Conservation (phyloP, 1,140 invertebrate species). For the Dendrolimus kikuchii region DNA sequence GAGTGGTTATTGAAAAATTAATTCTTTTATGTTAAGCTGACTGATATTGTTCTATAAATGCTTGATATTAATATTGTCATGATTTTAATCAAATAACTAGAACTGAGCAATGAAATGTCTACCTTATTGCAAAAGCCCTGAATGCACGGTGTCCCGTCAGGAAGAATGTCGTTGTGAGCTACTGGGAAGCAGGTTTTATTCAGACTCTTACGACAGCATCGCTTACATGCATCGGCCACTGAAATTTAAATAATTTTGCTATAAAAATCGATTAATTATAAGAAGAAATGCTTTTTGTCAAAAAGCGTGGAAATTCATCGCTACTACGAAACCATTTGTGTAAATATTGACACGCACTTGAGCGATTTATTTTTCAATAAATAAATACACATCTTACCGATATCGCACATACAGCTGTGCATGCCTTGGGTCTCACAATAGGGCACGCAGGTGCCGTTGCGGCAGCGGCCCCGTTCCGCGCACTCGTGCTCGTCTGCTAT, state of each 20-base stretch:
- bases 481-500: conserved; percentile 91
- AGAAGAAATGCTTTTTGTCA: background rate
- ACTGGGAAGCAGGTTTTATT: conserved; percentile 94
- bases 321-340: no score
- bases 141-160: conserved; percentile 95
- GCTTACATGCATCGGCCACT: conserved; percentile 85
- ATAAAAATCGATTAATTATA: background rate
- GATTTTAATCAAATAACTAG: no score
- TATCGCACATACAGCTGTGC: conserved; percentile 96
- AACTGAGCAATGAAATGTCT: conserved; percentile 10
- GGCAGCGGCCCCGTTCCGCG: conserved; percentile 90
- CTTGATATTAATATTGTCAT: no score
- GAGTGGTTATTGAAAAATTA: no score
- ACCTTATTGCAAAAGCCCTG: conserved; percentile 96
- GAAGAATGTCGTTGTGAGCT: conserved; percentile 88
- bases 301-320: no score
- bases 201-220: conserved; percentile 91
- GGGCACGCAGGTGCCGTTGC: conserved; percentile 88
- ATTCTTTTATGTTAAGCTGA: no score
- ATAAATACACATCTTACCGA: conserved; percentile 73
- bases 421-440: conserved; percentile 94
- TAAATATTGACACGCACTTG: no score
- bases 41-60: no score
- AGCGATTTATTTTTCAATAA: no score
- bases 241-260: conserved; percentile 4